These are phyloP conservation scores for Ataeniobius toweri DNA, from an alignment of 2,797 vertebrate genomes.

Conservation along the genomic window DNA sequence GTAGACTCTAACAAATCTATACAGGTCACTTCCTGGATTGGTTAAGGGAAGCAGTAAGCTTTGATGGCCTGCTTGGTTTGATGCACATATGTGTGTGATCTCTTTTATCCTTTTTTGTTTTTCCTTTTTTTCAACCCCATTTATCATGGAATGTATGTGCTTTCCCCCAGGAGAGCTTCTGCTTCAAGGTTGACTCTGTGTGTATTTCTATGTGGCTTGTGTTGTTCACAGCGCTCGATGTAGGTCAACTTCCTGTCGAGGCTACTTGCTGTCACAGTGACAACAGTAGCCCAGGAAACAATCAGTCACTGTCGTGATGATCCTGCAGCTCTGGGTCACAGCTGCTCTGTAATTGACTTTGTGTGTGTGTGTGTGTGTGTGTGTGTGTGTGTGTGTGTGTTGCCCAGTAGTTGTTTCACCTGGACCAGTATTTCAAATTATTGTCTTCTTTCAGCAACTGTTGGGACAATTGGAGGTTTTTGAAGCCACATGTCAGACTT, in stretches of 20 bases:
- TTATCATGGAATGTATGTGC: background rate
- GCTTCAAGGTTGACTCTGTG: conserved; percentile 12
- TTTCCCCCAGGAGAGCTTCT: background rate
- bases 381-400: conserved; percentile 11
- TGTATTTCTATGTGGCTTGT: conserved; percentile 13
- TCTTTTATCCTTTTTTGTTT: background rate
- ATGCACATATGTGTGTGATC: background rate
- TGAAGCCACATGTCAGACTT: background rate
- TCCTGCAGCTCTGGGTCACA: conserved; percentile 28
- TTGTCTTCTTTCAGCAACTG: conserved; percentile 28
- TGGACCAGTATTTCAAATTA: conserved; percentile 34
- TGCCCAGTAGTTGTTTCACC: conserved; percentile 11
- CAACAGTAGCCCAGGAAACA: conserved; percentile 37
- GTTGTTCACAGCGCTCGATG: conserved; percentile 6
- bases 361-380: conserved; percentile 20
- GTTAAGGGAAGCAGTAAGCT: conserved; percentile 12
- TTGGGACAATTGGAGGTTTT: conserved; percentile 26
- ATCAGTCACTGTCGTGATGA: conserved; percentile 35
- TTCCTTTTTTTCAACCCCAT: background rate
- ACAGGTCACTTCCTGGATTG: conserved; percentile 26
- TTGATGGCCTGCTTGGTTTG: background rate
- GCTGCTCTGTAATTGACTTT: conserved; percentile 23
- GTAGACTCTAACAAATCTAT: conserved; percentile 7
- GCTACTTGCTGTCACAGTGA: conserved; percentile 28
- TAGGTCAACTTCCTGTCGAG: conserved; percentile 37